A percentile compares a stretch with the other conserved stretches of the same genome.
Evolutionary conservation across 2,113 vertebrate species (phyloP).

Genomic region (Nothocercus nigrocapillus): DNA sequence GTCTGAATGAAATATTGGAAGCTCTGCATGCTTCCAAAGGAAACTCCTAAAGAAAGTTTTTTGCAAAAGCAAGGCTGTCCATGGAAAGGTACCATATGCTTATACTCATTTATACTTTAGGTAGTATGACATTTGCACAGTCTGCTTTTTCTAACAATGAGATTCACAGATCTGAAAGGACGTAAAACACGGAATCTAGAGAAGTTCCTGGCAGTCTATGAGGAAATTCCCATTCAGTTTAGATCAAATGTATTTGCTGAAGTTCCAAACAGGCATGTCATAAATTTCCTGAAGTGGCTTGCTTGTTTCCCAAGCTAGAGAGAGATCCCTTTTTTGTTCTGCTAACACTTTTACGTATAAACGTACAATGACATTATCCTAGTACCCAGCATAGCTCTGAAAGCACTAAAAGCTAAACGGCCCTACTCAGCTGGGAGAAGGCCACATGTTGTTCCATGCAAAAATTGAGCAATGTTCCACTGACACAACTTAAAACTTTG

Average conservation of each 20-base stretch:
- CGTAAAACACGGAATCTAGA: constrained; percentile 21
- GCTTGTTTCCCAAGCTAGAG: neutral
- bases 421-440: neutral
- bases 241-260: constrained; percentile 28
- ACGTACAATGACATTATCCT: neutral
- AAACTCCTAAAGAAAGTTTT: constrained; percentile 46
- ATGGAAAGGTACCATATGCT: constrained; percentile 54
- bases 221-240: constrained; percentile 44
- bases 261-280: neutral
- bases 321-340: neutral
- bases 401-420: neutral
- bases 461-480: neutral
- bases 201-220: constrained; percentile 28
- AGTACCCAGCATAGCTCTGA: neutral
- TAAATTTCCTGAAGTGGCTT: neutral
- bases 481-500: neutral
- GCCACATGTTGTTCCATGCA: neutral
- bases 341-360: neutral
- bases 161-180: constrained; percentile 54
- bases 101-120: constrained; percentile 37
- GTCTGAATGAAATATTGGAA: constrained; percentile 15
- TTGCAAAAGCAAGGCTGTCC: constrained; percentile 39
- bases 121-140: constrained; percentile 7
- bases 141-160: neutral
- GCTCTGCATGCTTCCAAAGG: neutral